These are phyloP conservation scores for Paratrypauchen microcephalus DNA, from an alignment of 2,797 vertebrate species.

Conservation along the genomic window DNA sequence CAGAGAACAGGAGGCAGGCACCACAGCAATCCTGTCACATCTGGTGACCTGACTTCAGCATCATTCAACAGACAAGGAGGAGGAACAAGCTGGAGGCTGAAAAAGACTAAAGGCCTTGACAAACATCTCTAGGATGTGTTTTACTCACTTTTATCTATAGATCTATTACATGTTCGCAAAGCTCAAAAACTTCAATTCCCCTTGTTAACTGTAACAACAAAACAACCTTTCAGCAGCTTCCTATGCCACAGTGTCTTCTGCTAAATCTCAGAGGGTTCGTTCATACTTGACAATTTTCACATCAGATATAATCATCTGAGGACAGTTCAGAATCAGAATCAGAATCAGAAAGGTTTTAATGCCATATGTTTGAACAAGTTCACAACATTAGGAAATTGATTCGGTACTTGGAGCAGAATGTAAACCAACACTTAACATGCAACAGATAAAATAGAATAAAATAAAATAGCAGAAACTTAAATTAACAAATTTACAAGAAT, in stretches of 20 bases:
- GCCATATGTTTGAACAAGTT: no score
- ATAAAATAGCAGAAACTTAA: no score
- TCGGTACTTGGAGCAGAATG: no score
- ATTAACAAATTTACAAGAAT: no score
- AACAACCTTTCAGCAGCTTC: conserved; percentile 42
- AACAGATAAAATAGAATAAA: no score
- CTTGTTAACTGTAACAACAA: neutral
- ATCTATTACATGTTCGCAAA: neutral
- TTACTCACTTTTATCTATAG: conserved; percentile 3
- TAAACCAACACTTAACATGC: no score
- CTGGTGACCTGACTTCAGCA: conserved; percentile 68
- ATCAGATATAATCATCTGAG: conserved; percentile 28
- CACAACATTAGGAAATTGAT: no score
- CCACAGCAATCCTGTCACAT: conserved; percentile 75
- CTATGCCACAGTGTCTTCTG: conserved; percentile 46
- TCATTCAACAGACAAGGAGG: conserved; percentile 61
- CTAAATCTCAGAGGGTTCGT: conserved; percentile 32
- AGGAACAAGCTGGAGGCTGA: conserved; percentile 41
- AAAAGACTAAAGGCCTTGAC: conserved; percentile 35
- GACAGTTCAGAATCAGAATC: conserved; percentile 32
- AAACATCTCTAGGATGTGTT: conserved; percentile 14
- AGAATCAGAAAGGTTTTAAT: no score
- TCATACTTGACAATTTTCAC: conserved; percentile 42
- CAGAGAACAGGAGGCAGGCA: conserved; percentile 73
- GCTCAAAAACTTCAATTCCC: neutral